A percentile compares a stretch with the other conserved stretches of the same genome.
These are phyloP conservation scores for Hofmannophila pseudospretella DNA, from an alignment of 2,888 invertebrate genomes.

Conservation along the genomic window DNA sequence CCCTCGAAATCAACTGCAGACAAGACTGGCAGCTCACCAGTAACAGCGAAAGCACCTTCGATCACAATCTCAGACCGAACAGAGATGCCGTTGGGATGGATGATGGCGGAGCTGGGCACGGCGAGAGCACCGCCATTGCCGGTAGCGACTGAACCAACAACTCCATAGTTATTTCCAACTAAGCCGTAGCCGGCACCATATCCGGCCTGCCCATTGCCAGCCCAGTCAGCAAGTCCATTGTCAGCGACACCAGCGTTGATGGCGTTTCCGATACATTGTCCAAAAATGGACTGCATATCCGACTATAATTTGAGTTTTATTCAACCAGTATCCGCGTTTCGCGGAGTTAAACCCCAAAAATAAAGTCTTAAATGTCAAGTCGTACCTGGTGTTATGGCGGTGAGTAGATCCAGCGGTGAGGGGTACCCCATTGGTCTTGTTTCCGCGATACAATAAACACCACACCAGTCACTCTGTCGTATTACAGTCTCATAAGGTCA, in stretches of 20 bases:
- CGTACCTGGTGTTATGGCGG: too few species aligned
- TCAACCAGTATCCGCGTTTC: too few species aligned
- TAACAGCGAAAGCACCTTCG: conserved; percentile 19
- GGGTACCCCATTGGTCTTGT: too few species aligned
- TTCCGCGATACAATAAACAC: too few species aligned
- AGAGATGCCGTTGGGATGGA: conserved; percentile 11
- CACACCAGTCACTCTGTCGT: too few species aligned
- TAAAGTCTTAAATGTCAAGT: too few species aligned
- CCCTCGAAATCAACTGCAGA: conserved; percentile 21
- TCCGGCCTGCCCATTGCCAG: neutral
- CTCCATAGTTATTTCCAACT: neutral
- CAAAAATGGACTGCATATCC: conserved; percentile 10
- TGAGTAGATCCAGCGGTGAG: too few species aligned
- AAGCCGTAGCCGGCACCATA: neutral
- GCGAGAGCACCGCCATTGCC: conserved; percentile 23
- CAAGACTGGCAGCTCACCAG: conserved; percentile 28
- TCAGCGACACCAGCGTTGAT: neutral
- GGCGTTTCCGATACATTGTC: conserved; percentile 5
- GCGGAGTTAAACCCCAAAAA: too few species aligned
- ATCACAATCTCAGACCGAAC: conserved; percentile 21
- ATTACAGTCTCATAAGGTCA: too few species aligned
- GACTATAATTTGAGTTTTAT: too few species aligned
- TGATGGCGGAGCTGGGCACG: conserved; percentile 29
- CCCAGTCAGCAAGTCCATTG: neutral
- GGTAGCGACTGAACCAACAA: neutral